A percentile compares a stretch with the other conserved stretches of the same genome.
Conservation (phyloP, 2,797 vertebrate species). For the Coregonus suidteri region DNA sequence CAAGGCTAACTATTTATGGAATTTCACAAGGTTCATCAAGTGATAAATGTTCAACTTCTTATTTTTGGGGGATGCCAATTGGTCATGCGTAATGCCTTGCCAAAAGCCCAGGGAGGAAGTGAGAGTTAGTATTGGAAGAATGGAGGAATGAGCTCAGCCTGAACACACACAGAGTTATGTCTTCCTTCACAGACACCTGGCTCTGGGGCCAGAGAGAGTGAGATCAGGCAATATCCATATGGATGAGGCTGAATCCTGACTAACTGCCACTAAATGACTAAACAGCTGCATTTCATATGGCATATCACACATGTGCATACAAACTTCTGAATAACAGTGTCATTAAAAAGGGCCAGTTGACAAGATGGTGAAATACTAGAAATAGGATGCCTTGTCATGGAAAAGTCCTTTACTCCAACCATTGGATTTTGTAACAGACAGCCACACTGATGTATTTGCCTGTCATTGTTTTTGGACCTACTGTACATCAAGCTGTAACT, state of each 20-base stretch:
- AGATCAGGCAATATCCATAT: neutral
- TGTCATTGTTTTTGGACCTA: neutral
- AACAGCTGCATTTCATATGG: neutral
- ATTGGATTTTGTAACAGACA: neutral
- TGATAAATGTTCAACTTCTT: neutral
- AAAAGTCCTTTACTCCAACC: neutral
- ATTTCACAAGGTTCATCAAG: neutral
- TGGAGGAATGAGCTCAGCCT: neutral
- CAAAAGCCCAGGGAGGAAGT: neutral
- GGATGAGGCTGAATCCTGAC: neutral
- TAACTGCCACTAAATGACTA: neutral
- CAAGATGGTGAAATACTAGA: neutral
- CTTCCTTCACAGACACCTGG: constrained; percentile 7
- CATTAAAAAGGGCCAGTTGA: neutral
- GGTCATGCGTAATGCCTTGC: neutral
- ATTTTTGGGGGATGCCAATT: neutral
- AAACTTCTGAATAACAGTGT: neutral
- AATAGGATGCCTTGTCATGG: constrained; percentile 6
- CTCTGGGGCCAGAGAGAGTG: neutral
- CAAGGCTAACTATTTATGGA: neutral
- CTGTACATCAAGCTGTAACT: neutral
- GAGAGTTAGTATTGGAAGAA: neutral
- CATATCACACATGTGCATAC: neutral
- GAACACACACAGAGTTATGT: constrained; percentile 9
- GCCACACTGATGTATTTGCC: neutral